phyloP scores from a whole-genome alignment of 2,888 invertebrate species.

The Drosophila limbata region DNA sequence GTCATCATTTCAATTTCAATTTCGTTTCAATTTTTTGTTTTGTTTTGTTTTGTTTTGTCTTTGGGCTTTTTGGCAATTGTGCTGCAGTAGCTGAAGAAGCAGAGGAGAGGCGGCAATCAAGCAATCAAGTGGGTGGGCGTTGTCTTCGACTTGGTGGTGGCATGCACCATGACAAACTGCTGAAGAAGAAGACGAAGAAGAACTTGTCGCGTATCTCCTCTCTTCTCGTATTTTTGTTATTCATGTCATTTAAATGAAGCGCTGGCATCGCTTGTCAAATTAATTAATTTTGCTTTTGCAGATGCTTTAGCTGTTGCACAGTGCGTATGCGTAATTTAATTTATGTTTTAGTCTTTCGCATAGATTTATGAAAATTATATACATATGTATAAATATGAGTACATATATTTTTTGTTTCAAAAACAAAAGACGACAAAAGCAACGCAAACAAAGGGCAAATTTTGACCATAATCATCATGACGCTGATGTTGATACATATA shows the following conservation, averaged over 20 bases:
- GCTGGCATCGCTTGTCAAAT: constrained; percentile 69
- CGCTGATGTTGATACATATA: constrained; percentile 11
- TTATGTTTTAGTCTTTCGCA: constrained; percentile 30
- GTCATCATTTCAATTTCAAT: constrained; percentile 59
- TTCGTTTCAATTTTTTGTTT: constrained; percentile 30
- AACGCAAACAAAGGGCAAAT: constrained; percentile 56
- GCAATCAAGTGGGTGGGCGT: constrained; percentile 56
- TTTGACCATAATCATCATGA: constrained; percentile 29
- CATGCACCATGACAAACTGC: constrained; percentile 60
- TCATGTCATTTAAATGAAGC: constrained; percentile 69
- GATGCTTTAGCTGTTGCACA: constrained; percentile 14
- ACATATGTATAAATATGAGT: background rate
- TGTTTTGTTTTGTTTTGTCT: constrained; percentile 7
- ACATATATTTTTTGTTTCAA: background rate
- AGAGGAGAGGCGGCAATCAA: background rate
- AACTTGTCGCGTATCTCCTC: background rate
- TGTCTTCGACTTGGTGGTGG: constrained; percentile 26
- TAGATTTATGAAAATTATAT: constrained; percentile 61
- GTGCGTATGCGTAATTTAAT: constrained; percentile 43
- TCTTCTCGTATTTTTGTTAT: constrained; percentile 37
- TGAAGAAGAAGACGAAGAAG: background rate
- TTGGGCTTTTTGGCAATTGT: background rate
- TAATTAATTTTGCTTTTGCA: constrained; percentile 53
- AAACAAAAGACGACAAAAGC: constrained; percentile 37
- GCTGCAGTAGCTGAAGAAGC: background rate